Conservation (phyloP, 2,113 vertebrate species). For the Phocoena phocoena region DNA sequence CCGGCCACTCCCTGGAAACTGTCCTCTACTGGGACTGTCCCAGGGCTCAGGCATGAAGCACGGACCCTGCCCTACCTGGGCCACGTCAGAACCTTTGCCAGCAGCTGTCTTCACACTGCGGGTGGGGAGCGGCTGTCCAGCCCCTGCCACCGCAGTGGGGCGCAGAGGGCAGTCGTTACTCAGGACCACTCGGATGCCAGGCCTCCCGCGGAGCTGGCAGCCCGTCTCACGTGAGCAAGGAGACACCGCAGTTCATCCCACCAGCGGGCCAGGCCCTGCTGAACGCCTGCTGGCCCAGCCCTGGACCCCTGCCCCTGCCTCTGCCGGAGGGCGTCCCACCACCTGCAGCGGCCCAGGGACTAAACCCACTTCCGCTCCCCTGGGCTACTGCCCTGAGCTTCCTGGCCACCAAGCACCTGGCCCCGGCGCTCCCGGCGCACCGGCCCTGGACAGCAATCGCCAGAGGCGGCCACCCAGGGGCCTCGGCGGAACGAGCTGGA, state of each 20-base stretch:
- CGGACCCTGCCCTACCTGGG: neutral
- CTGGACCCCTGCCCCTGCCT: neutral
- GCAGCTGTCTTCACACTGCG: neutral
- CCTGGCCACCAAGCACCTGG: neutral
- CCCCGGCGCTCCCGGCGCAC: neutral
- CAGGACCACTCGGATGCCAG: neutral
- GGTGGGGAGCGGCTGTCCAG: neutral
- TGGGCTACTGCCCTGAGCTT: no score
- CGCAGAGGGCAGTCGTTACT: neutral
- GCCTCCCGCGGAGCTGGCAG: rapidly evolving
- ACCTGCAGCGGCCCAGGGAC: rapidly evolving
- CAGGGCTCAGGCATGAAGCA: neutral
- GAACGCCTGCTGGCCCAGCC: neutral
- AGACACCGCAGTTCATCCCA: no score
- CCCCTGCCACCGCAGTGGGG: neutral
- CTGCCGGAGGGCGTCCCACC: neutral
- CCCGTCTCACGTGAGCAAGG: neutral
- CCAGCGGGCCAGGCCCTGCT: neutral
- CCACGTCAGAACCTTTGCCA: rapidly evolving
- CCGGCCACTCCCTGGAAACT: neutral
- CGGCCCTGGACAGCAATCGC: neutral
- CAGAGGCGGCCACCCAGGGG: neutral
- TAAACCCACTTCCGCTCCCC: neutral
- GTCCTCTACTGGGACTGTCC: neutral
- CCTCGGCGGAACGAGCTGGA: neutral